Evolutionary conservation across 2,113 vertebrate genomes (phyloP), one percentile per base, ranked within the genome.

Genomic region (Phasianus colchicus): DNA sequence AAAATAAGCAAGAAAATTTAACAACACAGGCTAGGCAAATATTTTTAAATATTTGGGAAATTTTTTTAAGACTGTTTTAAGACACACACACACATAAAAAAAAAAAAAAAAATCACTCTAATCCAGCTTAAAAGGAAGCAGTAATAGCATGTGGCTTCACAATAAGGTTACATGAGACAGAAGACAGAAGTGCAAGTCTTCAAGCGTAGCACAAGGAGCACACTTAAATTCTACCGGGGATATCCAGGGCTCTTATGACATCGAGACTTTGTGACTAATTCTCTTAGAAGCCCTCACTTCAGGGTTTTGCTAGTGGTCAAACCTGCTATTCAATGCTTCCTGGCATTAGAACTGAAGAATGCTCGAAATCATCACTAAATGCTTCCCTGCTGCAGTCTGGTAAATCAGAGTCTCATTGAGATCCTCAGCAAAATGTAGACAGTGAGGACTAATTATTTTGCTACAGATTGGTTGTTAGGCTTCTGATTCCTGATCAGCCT

Each of bases 331-430:
- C 38, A 38, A 10, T 42, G 25, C 47, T 89, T 89, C 40, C 70
- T 90, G 21, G 74, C 69, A 13, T 4, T 70, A 80, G 50, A 80
- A 60, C 42, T 71, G 24, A 89, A 76, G 66, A 86, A 86, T n/a
- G 69, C 45, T 80, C 77, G 40, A 66, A 93, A 93, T 74, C 16
- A 42, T 12, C 50, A 54, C 43, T 80, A 91, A 89, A 83, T 83
- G 29, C 36, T 79, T 32, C 52, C 61, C 72, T 34, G 8, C 32
- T 81, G 38, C 42, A 79, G 45, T 17, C 9, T 13, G 50, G 21
- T 70, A 83, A 90, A 74, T 32, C 58, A 88, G 34, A 75, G 43
- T 4, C 10, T n/a, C n/a, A 34, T 6, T 32, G 29, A 40, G 65
- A 85, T 11, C 24, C 42, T 81, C 47, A 80, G n/a, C 21, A 90